Percentiles rank a stretch among this genome's conserved stretches.
Conservation (phyloP, 2,888 invertebrate genomes). For the Lampropteryx suffumata region DNA sequence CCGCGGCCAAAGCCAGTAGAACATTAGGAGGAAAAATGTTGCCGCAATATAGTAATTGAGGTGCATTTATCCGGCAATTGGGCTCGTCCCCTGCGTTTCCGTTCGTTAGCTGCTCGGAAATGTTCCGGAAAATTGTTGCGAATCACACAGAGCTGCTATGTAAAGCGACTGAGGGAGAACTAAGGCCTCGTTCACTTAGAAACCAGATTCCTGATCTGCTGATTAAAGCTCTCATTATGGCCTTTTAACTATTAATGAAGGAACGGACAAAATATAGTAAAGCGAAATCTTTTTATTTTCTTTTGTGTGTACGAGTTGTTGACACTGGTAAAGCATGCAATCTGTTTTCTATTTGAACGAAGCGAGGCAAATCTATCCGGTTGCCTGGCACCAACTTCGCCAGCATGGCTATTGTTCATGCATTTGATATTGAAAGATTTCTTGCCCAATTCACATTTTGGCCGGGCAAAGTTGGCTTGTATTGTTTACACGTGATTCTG, state of each 20-base stretch:
- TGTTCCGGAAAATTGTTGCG: constrained; percentile 77
- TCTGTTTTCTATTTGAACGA: too few relatives aligned
- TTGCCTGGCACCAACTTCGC: constrained; percentile 10
- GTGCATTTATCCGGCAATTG: constrained; percentile 78
- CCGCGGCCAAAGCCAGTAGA: constrained; percentile 48
- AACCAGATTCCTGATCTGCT: neutral
- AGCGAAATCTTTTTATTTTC: too few relatives aligned
- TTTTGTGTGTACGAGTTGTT: too few relatives aligned
- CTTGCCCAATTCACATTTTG: neutral
- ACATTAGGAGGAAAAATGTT: constrained; percentile 71
- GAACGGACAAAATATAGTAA: too few relatives aligned
- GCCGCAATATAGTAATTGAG: constrained; percentile 75
- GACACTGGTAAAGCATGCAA: too few relatives aligned
- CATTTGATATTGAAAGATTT: constrained; percentile 15
- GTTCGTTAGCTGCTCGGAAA: constrained; percentile 77
- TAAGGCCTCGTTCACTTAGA: constrained; percentile 36
- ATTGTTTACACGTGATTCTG: too few relatives aligned
- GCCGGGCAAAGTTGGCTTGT: neutral
- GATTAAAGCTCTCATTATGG: too few relatives aligned
- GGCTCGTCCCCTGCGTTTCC: constrained; percentile 75
- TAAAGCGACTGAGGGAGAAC: constrained; percentile 52
- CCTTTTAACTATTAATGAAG: too few relatives aligned
- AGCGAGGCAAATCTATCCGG: too few relatives aligned
- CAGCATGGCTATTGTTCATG: constrained; percentile 13
- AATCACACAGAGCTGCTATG: constrained; percentile 63